Evolutionary conservation across 2,888 invertebrate genomes (phyloP).

Genomic region (Cosmia pyralina): DNA sequence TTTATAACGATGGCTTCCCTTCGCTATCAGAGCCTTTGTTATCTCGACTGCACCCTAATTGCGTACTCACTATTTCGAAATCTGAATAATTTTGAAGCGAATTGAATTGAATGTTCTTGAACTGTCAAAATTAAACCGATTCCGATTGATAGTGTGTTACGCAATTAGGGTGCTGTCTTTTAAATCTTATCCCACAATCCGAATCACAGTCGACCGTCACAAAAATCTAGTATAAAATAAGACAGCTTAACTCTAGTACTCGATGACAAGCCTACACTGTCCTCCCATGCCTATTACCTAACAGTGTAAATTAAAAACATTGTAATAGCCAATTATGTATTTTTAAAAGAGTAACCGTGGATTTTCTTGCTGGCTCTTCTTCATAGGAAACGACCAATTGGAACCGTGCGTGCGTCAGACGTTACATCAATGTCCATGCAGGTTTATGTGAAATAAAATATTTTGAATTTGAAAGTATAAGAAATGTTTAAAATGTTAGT

Average conservation of each 20-base stretch:
- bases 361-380: background rate
- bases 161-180: background rate
- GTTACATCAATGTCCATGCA: background rate
- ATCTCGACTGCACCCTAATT: background rate
- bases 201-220: background rate
- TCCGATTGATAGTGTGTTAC: too few species aligned
- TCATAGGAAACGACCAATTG: background rate
- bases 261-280: background rate
- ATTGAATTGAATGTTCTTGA: too few species aligned
- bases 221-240: background rate
- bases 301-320: background rate
- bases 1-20: slow-evolving; percentile 33
- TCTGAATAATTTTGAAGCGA: too few species aligned
- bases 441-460: background rate
- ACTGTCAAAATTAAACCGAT: too few species aligned
- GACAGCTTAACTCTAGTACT: background rate
- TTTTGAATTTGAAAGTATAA: too few species aligned
- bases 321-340: background rate
- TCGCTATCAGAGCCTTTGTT: slow-evolving; percentile 16
- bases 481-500: background rate
- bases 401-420: background rate
- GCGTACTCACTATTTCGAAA: too few species aligned
- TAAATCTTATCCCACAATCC: slow-evolving; percentile 9
- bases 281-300: background rate
- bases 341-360: background rate